These are phyloP conservation scores for Ormyrus nitidulus DNA, from an alignment of 2,888 invertebrate genomes.

Conservation along the genomic window DNA sequence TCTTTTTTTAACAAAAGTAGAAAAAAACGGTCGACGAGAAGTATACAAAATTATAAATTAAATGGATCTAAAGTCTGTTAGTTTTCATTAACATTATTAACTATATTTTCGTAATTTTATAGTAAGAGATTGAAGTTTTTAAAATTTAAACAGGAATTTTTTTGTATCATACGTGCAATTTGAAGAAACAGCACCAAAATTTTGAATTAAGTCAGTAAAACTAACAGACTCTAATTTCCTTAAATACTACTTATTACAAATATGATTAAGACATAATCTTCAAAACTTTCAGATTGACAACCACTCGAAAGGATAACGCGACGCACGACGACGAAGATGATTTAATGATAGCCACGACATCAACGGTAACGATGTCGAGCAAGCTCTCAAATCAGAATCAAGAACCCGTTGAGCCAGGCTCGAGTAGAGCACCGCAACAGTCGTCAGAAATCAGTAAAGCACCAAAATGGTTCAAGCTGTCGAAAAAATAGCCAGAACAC, in stretches of 20 bases:
- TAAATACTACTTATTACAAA: neutral
- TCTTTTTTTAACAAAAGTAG: conserved; percentile 14
- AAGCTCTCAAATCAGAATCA: neutral
- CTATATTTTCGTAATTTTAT: neutral
- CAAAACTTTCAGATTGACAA: conserved; percentile 32
- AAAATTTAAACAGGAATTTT: neutral
- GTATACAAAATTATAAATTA: conserved; percentile 24
- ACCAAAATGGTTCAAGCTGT: conserved; percentile 66
- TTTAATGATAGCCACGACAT: neutral
- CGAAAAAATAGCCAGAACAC: conserved; percentile 60
- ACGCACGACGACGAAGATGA: conserved; percentile 3
- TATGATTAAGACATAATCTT: neutral
- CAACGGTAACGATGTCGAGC: neutral
- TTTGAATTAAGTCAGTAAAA: too few species aligned
- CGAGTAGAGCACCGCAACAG: conserved; percentile 2
- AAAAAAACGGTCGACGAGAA: neutral
- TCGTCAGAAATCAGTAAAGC: neutral
- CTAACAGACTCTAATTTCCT: too few species aligned
- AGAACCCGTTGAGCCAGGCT: neutral
- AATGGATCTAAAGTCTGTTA: neutral
- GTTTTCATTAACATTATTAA: conserved; percentile 23
- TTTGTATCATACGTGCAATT: too few species aligned
- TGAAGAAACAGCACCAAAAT: too few species aligned
- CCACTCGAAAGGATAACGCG: conserved; percentile 25
- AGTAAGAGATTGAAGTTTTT: neutral